phyloP scores from a whole-genome alignment of 2,888 invertebrate species.

The Tachina lurida region DNA sequence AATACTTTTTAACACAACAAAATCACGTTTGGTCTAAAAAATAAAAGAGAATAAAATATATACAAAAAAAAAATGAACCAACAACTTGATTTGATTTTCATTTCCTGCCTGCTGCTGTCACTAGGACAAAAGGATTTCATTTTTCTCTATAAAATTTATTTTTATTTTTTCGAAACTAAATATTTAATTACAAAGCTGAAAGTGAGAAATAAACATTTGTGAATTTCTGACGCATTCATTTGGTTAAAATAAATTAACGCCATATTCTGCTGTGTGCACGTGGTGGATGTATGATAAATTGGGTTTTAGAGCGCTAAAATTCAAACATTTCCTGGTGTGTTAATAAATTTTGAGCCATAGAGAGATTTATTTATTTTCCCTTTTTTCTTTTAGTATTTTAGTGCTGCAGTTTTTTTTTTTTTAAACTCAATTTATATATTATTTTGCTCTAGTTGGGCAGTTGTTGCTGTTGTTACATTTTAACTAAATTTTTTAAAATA shows the following conservation, averaged over 20 bases:
- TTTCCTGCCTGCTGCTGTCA: conserved; percentile 15
- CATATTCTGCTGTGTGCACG: background rate
- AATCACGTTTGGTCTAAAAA: conserved; percentile 29
- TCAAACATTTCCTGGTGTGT: conserved; percentile 37
- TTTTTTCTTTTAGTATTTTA: background rate
- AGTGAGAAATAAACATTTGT: conserved; percentile 26
- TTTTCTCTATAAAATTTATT: conserved; percentile 1
- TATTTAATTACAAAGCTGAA: conserved; percentile 35
- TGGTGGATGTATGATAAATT: conserved; percentile 8
- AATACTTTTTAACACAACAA: conserved; percentile 22
- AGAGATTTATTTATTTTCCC: conserved; percentile 19
- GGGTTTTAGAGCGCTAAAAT: conserved; percentile 9
- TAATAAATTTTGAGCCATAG: conserved; percentile 50
- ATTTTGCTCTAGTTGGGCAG: background rate
- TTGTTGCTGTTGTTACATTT: conserved; percentile 7
- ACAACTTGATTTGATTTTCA: background rate
- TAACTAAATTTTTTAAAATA: conserved; percentile 35
- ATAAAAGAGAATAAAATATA: background rate
- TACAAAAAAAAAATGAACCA: background rate
- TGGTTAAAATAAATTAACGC: conserved; percentile 10
- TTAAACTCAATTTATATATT: conserved; percentile 11
- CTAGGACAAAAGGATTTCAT: background rate
- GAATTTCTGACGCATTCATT: conserved; percentile 29
- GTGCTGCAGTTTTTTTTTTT: background rate
- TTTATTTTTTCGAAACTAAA: conserved; percentile 8